A percentile compares a stretch with the other conserved stretches of the same genome.
phyloP scores from a whole-genome alignment of 2,113 vertebrate species.

The Lepus timidus region DNA sequence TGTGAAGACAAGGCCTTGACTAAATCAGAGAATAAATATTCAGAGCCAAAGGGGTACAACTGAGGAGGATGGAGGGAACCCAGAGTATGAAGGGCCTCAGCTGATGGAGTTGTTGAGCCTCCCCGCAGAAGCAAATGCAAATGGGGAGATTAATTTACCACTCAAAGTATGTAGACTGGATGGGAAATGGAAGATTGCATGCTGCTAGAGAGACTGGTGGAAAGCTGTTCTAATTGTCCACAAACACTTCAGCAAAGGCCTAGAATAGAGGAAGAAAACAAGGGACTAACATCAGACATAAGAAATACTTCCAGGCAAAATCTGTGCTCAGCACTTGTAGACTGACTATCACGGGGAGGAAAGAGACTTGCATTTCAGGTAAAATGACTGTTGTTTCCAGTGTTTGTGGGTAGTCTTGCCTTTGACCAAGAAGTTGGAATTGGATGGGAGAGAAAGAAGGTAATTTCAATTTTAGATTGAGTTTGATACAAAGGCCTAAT shows the following conservation, averaged over 20 bases:
- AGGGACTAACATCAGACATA: background rate
- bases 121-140: background rate
- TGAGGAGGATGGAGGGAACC: background rate
- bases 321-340: background rate
- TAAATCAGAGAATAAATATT: background rate
- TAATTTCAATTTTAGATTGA: conserved; percentile 16
- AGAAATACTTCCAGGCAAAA: conserved; percentile 10
- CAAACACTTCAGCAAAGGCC: background rate
- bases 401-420: background rate
- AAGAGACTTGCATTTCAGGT: background rate
- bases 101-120: background rate
- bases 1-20: background rate
- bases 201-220: background rate
- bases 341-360: background rate
- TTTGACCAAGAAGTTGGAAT: background rate
- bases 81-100: background rate
- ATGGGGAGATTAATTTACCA: background rate
- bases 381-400: background rate
- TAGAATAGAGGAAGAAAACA: background rate
- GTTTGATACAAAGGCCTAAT: background rate
- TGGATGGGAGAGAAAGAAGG: background rate
- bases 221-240: background rate
- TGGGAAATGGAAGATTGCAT: background rate
- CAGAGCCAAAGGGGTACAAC: background rate
- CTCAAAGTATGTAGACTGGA: background rate